These are phyloP conservation scores for Arrhamphus sclerolepis DNA, from an alignment of 2,797 vertebrate genomes.

Conservation along the genomic window DNA sequence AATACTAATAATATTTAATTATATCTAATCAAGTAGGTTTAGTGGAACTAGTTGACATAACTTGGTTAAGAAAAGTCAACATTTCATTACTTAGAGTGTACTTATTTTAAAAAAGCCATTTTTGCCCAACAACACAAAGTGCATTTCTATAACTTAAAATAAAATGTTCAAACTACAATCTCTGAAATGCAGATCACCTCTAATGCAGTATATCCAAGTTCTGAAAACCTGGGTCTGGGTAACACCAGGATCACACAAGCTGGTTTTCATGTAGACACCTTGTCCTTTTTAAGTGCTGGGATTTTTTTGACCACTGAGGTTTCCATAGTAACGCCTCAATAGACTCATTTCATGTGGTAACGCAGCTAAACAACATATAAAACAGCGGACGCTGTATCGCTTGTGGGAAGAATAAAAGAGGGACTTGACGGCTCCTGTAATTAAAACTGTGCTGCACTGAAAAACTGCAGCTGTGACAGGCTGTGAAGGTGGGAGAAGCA, in stretches of 20 bases:
- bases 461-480: slow-evolving; percentile 8
- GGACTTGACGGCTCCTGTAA: slow-evolving; percentile 12
- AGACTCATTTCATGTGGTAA: slow-evolving; percentile 23
- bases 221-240: neutral
- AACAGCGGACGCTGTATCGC: slow-evolving; percentile 23
- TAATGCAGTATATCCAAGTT: too few relatives aligned
- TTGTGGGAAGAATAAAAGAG: slow-evolving; percentile 16
- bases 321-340: slow-evolving; percentile 43
- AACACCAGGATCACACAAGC: neutral
- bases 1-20: too few relatives aligned
- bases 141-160: too few relatives aligned
- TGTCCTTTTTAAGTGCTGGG: slow-evolving; percentile 24
- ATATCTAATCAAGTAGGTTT: too few relatives aligned
- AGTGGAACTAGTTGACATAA: too few relatives aligned
- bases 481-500: neutral
- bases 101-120: too few relatives aligned
- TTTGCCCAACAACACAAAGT: too few relatives aligned
- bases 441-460: slow-evolving; percentile 9
- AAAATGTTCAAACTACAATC: too few relatives aligned
- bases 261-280: slow-evolving; percentile 29
- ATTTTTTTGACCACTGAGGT: slow-evolving; percentile 24
- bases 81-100: too few relatives aligned
- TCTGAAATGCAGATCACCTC: too few relatives aligned
- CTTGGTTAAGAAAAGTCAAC: too few relatives aligned
- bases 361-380: slow-evolving; percentile 17